These are phyloP conservation scores for Torymus tubicola DNA, from an alignment of 2,888 invertebrate species.

Conservation along the genomic window DNA sequence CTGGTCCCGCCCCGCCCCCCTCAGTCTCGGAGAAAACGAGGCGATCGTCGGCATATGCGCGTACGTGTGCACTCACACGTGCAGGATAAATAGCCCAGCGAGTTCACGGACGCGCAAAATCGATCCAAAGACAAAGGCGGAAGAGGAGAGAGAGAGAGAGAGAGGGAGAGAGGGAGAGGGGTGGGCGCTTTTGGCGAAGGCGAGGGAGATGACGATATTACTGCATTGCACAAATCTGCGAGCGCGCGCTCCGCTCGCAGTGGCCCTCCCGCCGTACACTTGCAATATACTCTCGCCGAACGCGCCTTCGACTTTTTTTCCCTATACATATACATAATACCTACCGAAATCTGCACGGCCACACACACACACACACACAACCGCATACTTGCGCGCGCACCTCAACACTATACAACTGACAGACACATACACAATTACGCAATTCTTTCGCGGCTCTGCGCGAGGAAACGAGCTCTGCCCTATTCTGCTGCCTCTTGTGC, in stretches of 20 bases:
- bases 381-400: no score
- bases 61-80: no score
- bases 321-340: neutral
- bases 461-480: neutral
- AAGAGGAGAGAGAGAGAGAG: neutral
- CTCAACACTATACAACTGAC: no score
- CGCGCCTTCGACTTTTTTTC: neutral
- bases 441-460: no score
- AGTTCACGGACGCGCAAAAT: constrained; percentile 51
- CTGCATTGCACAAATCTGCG: constrained; percentile 55
- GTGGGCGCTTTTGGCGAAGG: neutral
- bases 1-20: neutral
- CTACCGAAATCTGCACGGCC: no score
- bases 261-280: no score
- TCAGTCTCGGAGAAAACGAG: neutral
- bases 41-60: neutral
- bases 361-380: no score
- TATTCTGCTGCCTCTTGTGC: neutral
- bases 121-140: constrained; percentile 24
- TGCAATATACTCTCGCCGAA: constrained; percentile 7
- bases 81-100: constrained; percentile 12
- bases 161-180: neutral
- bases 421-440: no score
- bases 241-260: constrained; percentile 10
- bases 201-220: constrained; percentile 23